Base-by-base conservation (phyloP, 2,888 invertebrate species). In the Xestoiulus laeticollis region DNA sequence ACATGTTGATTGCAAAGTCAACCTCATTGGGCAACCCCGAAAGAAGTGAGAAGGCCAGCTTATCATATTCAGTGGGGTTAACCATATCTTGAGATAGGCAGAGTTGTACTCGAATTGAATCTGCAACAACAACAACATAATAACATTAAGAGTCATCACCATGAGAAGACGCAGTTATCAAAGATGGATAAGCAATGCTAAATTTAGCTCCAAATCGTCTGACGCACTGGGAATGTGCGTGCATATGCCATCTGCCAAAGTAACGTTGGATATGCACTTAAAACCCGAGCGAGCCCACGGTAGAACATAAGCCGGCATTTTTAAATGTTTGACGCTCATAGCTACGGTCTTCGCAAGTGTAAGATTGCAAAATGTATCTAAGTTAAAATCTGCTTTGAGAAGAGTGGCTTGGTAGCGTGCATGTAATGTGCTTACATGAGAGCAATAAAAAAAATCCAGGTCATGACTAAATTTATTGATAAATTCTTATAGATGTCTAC, bases 21-120 rank as follows among this genome's bases (percentile, higher is more conserved):
- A 99, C 98, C 92, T 99, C 99, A 92, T 99, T 99, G 8, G 99
- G 99, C 92, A 99, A 94, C 0, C 99, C 98, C n/a, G 97, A 97
- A 87, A 98, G 93, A 68, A 99, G 94, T 0, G 99, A 98, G 87
- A 98, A 93, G n/a, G 97, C 95, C 88, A 99, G 93, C 89, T 97
- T 95, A 90, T 96, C 96, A 91, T 96, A 97, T 91, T 96, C 96
- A 1, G 91, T 91, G 83, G 90, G 89, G 32, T 43, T 22, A 59
- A 87, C 88, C 48, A 89, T 78, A 32, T 89, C 89, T 12, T 87
- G 43, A 33, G 89, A 89, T 88, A 90, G 85, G 3, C 90, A 90
- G 43, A 89, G 87, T 38, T 89, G 87, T 32, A n/a, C 86, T 59
- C 90, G 89, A 22, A 87, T 38, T 14, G 44, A 85, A 85, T 85